Base-by-base conservation (phyloP, 2,113 vertebrate genomes). In the Vombatus ursinus region DNA sequence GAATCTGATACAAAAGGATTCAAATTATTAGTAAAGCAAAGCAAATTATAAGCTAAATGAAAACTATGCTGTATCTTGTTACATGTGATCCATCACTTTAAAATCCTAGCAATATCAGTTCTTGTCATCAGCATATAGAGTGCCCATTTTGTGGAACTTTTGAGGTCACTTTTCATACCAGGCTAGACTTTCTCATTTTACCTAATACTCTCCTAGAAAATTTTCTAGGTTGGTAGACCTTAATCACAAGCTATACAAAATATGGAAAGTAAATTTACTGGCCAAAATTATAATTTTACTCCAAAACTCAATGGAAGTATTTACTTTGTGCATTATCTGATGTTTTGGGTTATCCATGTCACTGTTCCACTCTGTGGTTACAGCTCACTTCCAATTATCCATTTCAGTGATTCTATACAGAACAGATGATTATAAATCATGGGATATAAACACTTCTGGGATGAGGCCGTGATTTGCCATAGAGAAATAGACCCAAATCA, bases 41-140 rank as follows among this genome's bases (percentile, higher is more conserved):
- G 0, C 3, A 2, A 31, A 91, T 26, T 7, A 25, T 24, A 89
- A 23, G 28, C 3, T 8, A 7, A 49, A 1, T 37, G 4, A 2
- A 26, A 77, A 52, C 49, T 53, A 26, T 3, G 12, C 9, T 90
- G 5, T 50, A 50, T 19, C 51, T 52, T 0, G 31, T 49, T 19
- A 3, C 12, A 25, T 7, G 2, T 0, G 0, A 2, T 3, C 11
- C 10, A 10, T 37, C 19, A 0, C 31, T n/a, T 57, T 47, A 25
- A 47, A 84, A 37, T 48, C 44, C 26, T 89, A 14, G 77, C 3
- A 77, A n/a, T n/a, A 77, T n/a, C 0, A 14, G 19, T 51, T 48
- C n/a, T 68, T 37, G 16, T 93, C n/a, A 51, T 68, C 31, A n/a
- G 14, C 31, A 37, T n/a, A 28, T n/a, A 3, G 61, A 16, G 3